These are phyloP conservation scores for Lethrus apterus DNA, from an alignment of 1,140 invertebrate genomes.

Conservation along the genomic window DNA sequence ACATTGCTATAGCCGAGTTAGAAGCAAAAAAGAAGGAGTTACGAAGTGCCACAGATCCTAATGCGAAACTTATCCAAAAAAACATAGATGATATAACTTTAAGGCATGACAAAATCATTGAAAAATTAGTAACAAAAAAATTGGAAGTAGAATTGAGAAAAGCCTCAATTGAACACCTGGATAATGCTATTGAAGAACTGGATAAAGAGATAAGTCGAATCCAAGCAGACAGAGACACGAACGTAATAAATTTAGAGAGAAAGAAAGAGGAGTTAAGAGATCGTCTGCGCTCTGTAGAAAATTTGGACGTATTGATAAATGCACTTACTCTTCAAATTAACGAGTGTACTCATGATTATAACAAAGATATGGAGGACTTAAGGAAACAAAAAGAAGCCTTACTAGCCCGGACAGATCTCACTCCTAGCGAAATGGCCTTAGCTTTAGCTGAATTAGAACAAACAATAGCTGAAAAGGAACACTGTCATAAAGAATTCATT, in stretches of 20 bases:
- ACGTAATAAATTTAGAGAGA: not conserved
- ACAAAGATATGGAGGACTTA: slow-evolving; percentile 3
- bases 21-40: not conserved
- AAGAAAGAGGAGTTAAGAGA: not conserved
- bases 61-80: not conserved
- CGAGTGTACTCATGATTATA: slow-evolving; percentile 7
- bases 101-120: not conserved
- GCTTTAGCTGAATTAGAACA: slow-evolving; percentile 10
- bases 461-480: slow-evolving; percentile 8
- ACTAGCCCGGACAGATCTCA: slow-evolving; percentile 6
- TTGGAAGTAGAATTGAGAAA: not conserved
- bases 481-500: slow-evolving; percentile 3
- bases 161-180: not conserved
- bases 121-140: not conserved
- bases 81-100: not conserved
- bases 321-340: slow-evolving; percentile 16
- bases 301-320: slow-evolving; percentile 16
- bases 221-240: not conserved
- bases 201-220: not conserved
- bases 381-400: slow-evolving; percentile 2
- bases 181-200: not conserved
- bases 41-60: not conserved
- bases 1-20: not conserved
- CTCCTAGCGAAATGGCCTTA: not conserved
- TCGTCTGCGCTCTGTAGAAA: slow-evolving; percentile 3